phyloP scores from a whole-genome alignment of 35 echinoderm and acorn worm genomes.

The Hemicentrotus pulcherrimus region DNA sequence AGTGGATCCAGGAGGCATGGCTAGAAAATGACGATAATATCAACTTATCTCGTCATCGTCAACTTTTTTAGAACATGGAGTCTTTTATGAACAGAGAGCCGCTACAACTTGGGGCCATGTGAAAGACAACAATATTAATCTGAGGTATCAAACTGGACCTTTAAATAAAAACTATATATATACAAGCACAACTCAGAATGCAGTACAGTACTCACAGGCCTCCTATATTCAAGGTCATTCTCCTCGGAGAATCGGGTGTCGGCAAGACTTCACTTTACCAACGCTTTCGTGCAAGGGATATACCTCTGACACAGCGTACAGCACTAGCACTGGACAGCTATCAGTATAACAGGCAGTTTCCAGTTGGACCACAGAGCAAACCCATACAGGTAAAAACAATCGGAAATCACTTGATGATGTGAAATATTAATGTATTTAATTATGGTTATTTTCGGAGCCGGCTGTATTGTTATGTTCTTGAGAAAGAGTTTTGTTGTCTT shows the following conservation, averaged over 20 bases:
- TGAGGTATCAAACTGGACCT: neutral
- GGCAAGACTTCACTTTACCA: constrained; percentile 89
- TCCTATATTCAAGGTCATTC: constrained; percentile 78
- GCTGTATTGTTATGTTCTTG: no score
- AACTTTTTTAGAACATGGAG: neutral
- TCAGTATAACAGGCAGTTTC: constrained; percentile 75
- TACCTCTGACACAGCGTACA: constrained; percentile 45
- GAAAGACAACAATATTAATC: neutral
- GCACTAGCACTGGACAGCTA: constrained; percentile 57
- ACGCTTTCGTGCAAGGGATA: constrained; percentile 73
- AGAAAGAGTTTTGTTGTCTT: no score
- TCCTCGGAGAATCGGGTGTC: constrained; percentile 88
- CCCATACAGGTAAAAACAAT: constrained; percentile 74
- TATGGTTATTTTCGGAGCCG: no score
- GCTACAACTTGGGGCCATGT: neutral
- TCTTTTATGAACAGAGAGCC: neutral
- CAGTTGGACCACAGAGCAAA: constrained; percentile 64
- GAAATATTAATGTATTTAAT: neutral
- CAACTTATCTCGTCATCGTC: neutral
- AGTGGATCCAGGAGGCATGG: neutral
- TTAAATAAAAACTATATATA: neutral
- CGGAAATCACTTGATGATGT: neutral
- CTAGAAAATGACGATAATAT: no score
- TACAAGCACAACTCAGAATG: constrained; percentile 48
- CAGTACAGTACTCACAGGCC: constrained; percentile 74